phyloP scores from a whole-genome alignment of 2,113 vertebrate genomes.

The Madoqua kirkii region DNA sequence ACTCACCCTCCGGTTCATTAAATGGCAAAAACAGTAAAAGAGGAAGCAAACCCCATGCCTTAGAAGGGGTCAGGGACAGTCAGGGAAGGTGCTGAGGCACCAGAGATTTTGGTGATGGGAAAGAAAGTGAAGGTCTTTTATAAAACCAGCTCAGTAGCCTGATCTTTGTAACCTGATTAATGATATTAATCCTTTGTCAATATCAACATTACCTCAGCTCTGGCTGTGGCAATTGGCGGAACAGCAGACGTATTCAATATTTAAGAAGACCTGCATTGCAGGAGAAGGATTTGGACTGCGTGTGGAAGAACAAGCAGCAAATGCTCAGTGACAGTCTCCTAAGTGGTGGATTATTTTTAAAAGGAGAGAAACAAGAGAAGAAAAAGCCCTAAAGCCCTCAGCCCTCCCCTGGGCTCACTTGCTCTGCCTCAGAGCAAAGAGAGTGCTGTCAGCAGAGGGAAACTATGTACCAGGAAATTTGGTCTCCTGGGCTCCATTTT shows the following conservation, averaged over 20 bases:
- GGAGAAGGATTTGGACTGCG: conserved; percentile 49
- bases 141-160: background rate
- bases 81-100: background rate
- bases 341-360: conserved; percentile 1
- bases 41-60: background rate
- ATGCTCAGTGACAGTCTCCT: background rate
- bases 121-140: background rate
- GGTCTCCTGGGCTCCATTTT: background rate
- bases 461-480: background rate
- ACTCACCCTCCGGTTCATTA: background rate
- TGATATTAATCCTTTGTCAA: conserved; percentile 63
- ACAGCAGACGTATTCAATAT: conserved; percentile 74
- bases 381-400: background rate
- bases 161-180: conserved; percentile 56
- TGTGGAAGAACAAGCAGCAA: background rate
- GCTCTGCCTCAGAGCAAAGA: background rate
- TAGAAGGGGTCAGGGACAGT: too few relatives aligned
- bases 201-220: conserved; percentile 55
- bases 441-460: background rate
- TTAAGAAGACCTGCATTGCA: conserved; percentile 82
- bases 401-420: too few relatives aligned
- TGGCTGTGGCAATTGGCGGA: conserved; percentile 64
- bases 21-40: background rate
- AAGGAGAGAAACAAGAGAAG: background rate
- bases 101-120: accelerated